Evolutionary conservation across 2,113 vertebrate genomes (phyloP), one percentile per base, ranked within the genome.

Genomic region (Myotis davidii): DNA sequence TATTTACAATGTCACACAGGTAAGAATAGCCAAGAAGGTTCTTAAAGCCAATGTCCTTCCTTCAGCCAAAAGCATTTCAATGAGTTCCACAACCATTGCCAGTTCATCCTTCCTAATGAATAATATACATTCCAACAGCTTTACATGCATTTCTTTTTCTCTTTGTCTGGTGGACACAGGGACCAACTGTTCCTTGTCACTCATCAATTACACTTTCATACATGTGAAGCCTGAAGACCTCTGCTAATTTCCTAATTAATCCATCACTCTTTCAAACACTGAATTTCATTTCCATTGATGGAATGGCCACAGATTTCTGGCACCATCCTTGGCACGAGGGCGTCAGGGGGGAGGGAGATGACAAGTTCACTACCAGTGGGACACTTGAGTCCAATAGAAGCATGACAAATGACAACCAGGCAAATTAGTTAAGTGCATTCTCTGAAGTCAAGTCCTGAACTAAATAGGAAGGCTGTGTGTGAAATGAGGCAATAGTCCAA

Each of bases 321-420:
- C 90, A 95, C 65, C 23, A 6, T 56, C 20, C 61, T 74, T 90
- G 96, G 94, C 48, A 83, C 54, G 29, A 8, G 17, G 8, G 45
- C 27, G 8, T 73, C 25, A 32, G 6, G 37, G 79, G 17, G 42
- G 81, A 92, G 73, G 11, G 48, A 94, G 81, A 96, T 52, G 81
- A 96, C 94, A 95, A 96, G 67, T 39, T 96, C 61, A 39, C 76
- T 69, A 48, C 72, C 77, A 73, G 9, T 59, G 85, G 50, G 83
- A 21, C 64, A 78, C 83, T 79, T 74, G 50, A 88, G 56, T 95
- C 61, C 74, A 88, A 59, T 42, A 92, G 94, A 95, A 90, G 74
- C 85, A 86, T 97, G 96, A 96, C 90, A 97, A 92, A 97, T 94
- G 93, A 97, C 91, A 96, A 67, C 82, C 93, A 96, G 92, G 42